Base-by-base conservation (phyloP, 92 coral and sea anemone species). In the Plumapathes pennacea region DNA sequence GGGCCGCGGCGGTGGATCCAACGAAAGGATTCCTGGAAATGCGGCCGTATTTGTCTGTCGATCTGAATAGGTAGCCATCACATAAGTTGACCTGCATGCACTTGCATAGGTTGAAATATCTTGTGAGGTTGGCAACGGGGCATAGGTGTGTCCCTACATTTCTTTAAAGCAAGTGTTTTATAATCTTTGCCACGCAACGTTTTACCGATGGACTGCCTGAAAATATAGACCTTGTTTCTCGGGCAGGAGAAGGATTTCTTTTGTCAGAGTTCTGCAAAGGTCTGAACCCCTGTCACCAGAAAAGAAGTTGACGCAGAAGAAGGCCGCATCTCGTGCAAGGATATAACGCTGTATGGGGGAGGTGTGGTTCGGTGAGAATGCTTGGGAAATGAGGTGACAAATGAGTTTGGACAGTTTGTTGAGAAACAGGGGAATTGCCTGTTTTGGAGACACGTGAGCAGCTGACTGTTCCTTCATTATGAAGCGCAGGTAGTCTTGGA, bases 281-380 rank as follows among this genome's bases (percentile, higher is more conserved):
- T 67, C 66, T 53, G 75, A 54, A 12, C 54, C 75, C 38, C 75
- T 57, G 51, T 67, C 53, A 3, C 46, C 73, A 12, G 52, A 54
- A 62, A 50, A 31, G 63, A 51, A 54, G 32, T 66, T 62, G 13
- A 52, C 34, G 10, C 73, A 66, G 50, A 66, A 52, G 29, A 38
- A 66, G 6, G 73, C 54, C 10, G 40, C 32, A 37, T 53, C 65
- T 3, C 65, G 26, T n/a, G 32, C 45, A 5, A 49, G 19, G 13
- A 53, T 32, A 50, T 50, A 66, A 13, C 65, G n/a, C 33, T 40
- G 23, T 27, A 51, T 25, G 22, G 34, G n/a, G n/a, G n/a, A n/a
- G n/a, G 36, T 12, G 33, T 29, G 12, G 41, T 39, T 18, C 18
- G 39, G 59, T 5, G 36, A 28, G 36, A 52, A 52, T n/a, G 17